Conservation (phyloP, 2,113 vertebrate species). For the Platycercus adscitus region DNA sequence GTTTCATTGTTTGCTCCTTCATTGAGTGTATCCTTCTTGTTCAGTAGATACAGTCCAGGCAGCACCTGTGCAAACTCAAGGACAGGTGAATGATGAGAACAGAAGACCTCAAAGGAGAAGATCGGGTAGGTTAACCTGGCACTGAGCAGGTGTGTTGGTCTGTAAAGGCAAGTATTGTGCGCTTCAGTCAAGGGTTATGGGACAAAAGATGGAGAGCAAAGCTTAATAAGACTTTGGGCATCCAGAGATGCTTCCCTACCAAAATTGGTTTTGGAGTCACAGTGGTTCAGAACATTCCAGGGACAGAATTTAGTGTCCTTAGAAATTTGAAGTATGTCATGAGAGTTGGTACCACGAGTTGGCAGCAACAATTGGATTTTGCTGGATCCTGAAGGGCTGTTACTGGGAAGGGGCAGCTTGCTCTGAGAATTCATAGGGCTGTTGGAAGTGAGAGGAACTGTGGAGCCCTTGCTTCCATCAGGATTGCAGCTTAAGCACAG, state of each 20-base stretch:
- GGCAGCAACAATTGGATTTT: neutral
- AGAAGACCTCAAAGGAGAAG: slow-evolving; percentile 84
- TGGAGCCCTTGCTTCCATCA: neutral
- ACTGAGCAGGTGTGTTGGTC: neutral
- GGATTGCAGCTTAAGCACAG: neutral
- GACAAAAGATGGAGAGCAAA: neutral
- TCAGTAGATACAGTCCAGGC: slow-evolving; percentile 70
- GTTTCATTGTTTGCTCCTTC: neutral
- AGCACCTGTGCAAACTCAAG: slow-evolving; percentile 70
- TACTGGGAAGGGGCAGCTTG: neutral
- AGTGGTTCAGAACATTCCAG: neutral
- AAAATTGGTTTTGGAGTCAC: neutral
- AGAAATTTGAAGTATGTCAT: neutral
- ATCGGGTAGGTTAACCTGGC: slow-evolving; percentile 80
- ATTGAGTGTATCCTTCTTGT: neutral
- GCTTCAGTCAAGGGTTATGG: neutral
- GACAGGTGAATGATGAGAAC: slow-evolving; percentile 86
- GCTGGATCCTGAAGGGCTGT: neutral
- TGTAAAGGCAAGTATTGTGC: neutral
- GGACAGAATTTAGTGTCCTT: neutral
- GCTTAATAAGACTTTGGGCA: neutral
- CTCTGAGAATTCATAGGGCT: neutral
- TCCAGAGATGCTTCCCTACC: neutral
- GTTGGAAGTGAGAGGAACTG: neutral
- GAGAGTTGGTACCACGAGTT: neutral